phyloP scores from a whole-genome alignment of 2,888 invertebrate genomes.

The Phytoseiulus persimilis region DNA sequence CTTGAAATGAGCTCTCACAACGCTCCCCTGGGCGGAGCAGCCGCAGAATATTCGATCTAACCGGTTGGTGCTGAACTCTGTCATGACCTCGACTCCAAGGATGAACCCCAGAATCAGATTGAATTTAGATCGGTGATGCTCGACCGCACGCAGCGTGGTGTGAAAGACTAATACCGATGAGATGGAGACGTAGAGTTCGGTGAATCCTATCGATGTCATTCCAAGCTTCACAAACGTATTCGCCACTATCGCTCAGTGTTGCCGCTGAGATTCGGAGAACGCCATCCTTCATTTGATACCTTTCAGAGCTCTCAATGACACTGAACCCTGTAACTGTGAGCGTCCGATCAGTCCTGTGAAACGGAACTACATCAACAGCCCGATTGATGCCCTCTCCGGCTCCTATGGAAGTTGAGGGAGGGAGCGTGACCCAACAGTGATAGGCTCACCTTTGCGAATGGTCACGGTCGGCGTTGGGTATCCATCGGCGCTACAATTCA shows the following conservation, averaged over 20 bases:
- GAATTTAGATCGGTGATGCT: no score
- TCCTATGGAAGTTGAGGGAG: no score
- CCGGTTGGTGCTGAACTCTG: no score
- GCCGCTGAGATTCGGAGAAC: neutral
- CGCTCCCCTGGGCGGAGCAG: no score
- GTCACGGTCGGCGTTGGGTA: neutral
- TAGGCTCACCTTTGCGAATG: conserved; percentile 20
- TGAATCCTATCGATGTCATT: neutral
- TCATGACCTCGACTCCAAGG: no score
- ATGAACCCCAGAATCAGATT: no score
- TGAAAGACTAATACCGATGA: neutral
- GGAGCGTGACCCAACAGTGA: no score
- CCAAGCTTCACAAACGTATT: conserved; percentile 8
- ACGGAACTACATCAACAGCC: no score
- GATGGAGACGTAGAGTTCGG: neutral
- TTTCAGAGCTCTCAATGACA: neutral
- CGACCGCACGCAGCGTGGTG: neutral
- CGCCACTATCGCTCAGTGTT: neutral
- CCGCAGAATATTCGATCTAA: no score
- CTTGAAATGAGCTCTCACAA: no score
- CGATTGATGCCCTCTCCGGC: no score
- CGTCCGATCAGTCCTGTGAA: no score
- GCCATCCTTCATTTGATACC: neutral
- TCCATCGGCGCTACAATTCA: neutral
- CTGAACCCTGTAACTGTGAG: neutral